These are phyloP conservation scores for Chlamydotis undulata DNA, from an alignment of 2,113 vertebrate genomes.

Conservation along the genomic window DNA sequence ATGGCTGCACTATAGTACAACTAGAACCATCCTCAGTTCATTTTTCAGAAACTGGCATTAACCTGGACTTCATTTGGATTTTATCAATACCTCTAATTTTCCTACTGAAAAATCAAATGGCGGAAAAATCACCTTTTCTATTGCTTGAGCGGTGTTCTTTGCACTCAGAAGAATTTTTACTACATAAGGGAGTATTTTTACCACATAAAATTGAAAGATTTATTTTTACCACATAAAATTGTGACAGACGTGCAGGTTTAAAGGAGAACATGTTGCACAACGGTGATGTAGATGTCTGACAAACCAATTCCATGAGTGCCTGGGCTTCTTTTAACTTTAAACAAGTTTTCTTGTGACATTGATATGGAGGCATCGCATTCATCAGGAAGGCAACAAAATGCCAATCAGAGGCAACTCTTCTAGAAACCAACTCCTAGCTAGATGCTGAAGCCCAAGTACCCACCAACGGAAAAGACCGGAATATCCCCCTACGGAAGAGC, in stretches of 20 bases:
- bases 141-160: neutral
- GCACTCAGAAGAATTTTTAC: neutral
- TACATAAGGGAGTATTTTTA: neutral
- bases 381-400: neutral
- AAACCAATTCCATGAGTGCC: neutral
- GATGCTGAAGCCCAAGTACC: neutral
- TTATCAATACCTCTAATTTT: neutral
- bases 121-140: neutral
- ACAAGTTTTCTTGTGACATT: neutral
- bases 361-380: neutral
- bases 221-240: neutral
- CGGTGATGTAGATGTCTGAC: neutral
- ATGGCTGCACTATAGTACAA: neutral
- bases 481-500: neutral
- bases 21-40: neutral
- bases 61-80: neutral
- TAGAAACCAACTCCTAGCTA: neutral
- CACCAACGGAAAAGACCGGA: accelerated
- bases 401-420: neutral
- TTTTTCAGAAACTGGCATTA: neutral
- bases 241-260: neutral
- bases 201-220: neutral
- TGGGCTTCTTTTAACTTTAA: neutral
- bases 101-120: neutral
- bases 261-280: neutral